A percentile compares a stretch with the other conserved stretches of the same genome.
These are phyloP conservation scores for Psammodynastes pulverulentus DNA, from an alignment of 2,113 vertebrate species.

Conservation along the genomic window DNA sequence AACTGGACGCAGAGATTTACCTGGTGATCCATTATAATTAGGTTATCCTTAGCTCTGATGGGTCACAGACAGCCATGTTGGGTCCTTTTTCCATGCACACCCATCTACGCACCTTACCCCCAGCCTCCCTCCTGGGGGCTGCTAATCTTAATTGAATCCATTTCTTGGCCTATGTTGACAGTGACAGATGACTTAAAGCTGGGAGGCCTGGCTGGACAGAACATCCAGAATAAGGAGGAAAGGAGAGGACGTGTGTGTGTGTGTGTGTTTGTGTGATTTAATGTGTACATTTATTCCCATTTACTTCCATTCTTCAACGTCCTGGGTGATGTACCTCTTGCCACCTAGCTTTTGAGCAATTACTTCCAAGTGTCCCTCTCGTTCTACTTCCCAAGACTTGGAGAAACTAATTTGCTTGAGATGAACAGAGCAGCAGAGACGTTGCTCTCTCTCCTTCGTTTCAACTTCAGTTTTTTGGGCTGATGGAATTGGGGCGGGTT, in stretches of 20 bases:
- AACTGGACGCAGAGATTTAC: constrained; percentile 29
- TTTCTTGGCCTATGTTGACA: constrained; percentile 92
- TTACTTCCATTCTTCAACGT: constrained; percentile 88
- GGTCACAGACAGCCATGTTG: constrained; percentile 73
- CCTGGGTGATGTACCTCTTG: constrained; percentile 57
- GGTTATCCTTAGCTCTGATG: constrained; percentile 44
- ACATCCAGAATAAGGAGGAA: constrained; percentile 61
- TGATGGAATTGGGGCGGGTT: constrained; percentile 4
- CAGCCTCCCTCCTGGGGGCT: constrained; percentile 61
- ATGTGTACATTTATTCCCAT: constrained; percentile 79
- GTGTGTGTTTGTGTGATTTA: too few species aligned
- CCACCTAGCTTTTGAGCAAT: constrained; percentile 66
- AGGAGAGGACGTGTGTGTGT: constrained; percentile 53
- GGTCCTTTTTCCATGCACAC: constrained; percentile 73
- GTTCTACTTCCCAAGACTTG: constrained; percentile 43
- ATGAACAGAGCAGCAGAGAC: too few species aligned
- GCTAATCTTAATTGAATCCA: constrained; percentile 99
- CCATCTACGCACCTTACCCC: not conserved
- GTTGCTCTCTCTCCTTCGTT: constrained; percentile 16
- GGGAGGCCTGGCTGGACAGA: constrained; percentile 86
- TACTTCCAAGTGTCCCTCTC: constrained; percentile 67
- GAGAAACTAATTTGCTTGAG: constrained; percentile 68
- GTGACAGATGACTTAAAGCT: constrained; percentile 94
- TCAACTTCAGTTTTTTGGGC: constrained; percentile 31
- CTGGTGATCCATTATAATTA: constrained; percentile 41